Evolutionary conservation across 2,888 invertebrate species (phyloP).

Genomic region (Bhutanitis thaidina): DNA sequence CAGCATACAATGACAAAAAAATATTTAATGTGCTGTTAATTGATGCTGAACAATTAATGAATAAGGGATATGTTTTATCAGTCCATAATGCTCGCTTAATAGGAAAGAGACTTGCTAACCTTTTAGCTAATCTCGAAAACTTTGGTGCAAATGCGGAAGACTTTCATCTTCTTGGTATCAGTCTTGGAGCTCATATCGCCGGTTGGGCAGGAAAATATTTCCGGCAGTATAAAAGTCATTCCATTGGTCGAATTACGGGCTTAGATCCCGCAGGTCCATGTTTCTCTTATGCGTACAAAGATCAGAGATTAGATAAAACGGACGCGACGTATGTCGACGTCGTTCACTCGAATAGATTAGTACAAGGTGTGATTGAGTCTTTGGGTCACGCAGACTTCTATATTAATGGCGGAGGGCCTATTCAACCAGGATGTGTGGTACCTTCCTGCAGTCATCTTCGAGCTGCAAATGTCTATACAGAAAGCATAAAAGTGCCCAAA

Average conservation of each 20-base stretch:
- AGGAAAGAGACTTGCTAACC: constrained; percentile 74
- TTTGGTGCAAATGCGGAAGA: constrained; percentile 65
- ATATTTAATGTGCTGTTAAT: constrained; percentile 70
- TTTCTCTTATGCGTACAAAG: constrained; percentile 62
- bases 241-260: constrained; percentile 67
- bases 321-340: constrained; percentile 71
- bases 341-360: constrained; percentile 56
- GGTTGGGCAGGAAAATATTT: constrained; percentile 75
- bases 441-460: constrained; percentile 71
- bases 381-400: constrained; percentile 87
- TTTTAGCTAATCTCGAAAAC: constrained; percentile 69
- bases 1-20: constrained; percentile 64
- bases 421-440: constrained; percentile 84
- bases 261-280: constrained; percentile 75
- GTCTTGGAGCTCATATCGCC: constrained; percentile 79
- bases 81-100: constrained; percentile 68
- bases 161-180: constrained; percentile 79
- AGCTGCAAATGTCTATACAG: constrained; percentile 64
- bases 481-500: constrained; percentile 62
- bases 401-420: constrained; percentile 84
- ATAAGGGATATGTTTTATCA: constrained; percentile 63
- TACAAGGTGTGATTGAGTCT: constrained; percentile 73
- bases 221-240: constrained; percentile 53
- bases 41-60: constrained; percentile 67
- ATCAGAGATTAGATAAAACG: constrained; percentile 61